A percentile compares a stretch with the other conserved stretches of the same genome.
These are phyloP conservation scores for Homalodisca vitripennis DNA, from an alignment of 1,140 invertebrate genomes.

Conservation along the genomic window DNA sequence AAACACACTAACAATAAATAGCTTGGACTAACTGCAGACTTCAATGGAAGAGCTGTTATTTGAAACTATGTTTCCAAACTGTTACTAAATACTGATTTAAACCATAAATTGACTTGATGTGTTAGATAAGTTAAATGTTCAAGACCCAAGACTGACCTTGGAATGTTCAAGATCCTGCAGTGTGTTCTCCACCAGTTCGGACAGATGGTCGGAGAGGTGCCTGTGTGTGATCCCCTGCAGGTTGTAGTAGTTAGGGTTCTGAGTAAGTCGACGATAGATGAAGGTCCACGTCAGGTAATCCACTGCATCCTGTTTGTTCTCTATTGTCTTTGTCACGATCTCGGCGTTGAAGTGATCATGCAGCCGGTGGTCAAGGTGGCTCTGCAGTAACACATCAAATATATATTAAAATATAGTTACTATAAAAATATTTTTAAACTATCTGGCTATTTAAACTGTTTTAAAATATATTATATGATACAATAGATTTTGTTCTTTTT, in stretches of 20 bases:
- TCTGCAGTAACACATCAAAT: slow-evolving; percentile 54
- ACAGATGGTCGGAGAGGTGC: slow-evolving; percentile 97
- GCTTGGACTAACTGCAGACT: no score
- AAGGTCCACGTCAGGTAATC: slow-evolving; percentile 99
- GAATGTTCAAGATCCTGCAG: slow-evolving; percentile 94
- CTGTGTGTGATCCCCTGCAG: slow-evolving; percentile 95
- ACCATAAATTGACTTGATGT: no score
- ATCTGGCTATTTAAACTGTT: no score
- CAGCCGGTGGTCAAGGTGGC: slow-evolving; percentile 93
- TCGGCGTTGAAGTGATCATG: slow-evolving; percentile 99
- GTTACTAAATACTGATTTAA: no score
- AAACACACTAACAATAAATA: no score
- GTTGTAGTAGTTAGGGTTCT: slow-evolving; percentile 99
- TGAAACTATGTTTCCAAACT: no score
- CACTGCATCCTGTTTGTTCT: slow-evolving; percentile 99
- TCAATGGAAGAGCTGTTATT: no score
- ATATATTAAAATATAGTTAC: no score
- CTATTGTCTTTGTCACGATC: slow-evolving; percentile 99
- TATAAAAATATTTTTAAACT: no score
- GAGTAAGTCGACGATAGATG: slow-evolving; percentile 93
- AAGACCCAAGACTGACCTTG: slow-evolving; percentile 56
- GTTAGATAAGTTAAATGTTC: no score
- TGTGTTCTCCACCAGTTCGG: slow-evolving; percentile 96
- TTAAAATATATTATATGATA: no score
- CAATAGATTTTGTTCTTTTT: no score